Percentiles rank a stretch among this genome's conserved stretches.
These are phyloP conservation scores for Drosophila fuyamai DNA, from an alignment of 1,140 invertebrate genomes.

Conservation along the genomic window DNA sequence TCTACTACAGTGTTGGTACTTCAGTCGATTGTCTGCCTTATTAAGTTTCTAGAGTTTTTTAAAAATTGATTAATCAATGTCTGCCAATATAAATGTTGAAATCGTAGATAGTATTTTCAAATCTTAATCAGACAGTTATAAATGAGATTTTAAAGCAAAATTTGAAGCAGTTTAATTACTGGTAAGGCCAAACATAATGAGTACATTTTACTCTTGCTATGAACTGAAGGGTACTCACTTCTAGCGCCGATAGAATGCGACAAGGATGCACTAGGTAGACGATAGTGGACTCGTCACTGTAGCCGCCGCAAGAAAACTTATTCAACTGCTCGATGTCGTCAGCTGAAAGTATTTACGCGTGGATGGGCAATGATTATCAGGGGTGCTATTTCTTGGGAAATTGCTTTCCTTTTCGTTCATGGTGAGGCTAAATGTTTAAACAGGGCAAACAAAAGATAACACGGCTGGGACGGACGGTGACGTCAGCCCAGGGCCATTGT, in stretches of 20 bases:
- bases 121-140: too few relatives aligned
- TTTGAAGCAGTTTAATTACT: too few relatives aligned
- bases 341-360: constrained; percentile 85
- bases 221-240: constrained; percentile 85
- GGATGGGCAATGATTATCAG: constrained; percentile 28
- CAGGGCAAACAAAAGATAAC: constrained; percentile 64
- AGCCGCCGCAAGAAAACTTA: constrained; percentile 92
- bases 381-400: constrained; percentile 28
- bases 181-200: too few relatives aligned
- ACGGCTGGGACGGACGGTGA: constrained; percentile 41
- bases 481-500: constrained; percentile 56
- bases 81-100: too few relatives aligned
- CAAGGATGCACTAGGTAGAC: constrained; percentile 94
- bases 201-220: too few relatives aligned
- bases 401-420: constrained; percentile 34
- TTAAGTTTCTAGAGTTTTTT: too few relatives aligned
- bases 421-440: constrained; percentile 46
- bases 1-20: too few relatives aligned
- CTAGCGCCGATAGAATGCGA: constrained; percentile 92
- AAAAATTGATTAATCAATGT: too few relatives aligned
- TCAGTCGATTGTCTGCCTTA: too few relatives aligned
- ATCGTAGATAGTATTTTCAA: too few relatives aligned
- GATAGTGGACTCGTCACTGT: constrained; percentile 92
- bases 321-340: constrained; percentile 91
- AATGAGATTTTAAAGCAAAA: too few relatives aligned